Evolutionary conservation across 2,113 vertebrate species (phyloP), one percentile per base, ranked within the genome.

Genomic region (Zosterops hypoxanthus): DNA sequence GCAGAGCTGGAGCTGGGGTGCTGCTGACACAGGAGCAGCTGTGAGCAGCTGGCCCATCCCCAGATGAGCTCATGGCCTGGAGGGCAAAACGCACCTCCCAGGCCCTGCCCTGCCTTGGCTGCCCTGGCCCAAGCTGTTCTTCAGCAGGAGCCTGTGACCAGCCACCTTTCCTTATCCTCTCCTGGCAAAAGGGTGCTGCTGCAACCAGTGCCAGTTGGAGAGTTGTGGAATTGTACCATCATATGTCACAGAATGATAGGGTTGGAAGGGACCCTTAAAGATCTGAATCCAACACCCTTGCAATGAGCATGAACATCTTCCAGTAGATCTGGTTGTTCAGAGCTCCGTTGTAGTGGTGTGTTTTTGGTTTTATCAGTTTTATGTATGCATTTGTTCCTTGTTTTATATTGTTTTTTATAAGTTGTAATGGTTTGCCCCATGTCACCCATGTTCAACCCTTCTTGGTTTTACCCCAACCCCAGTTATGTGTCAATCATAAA

Each of bases 81-180:
- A 49, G 26, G 39, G n/a, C n/a, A 44, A 23, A 72, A 29, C 1
- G 1, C 11, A 3, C 4, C 26, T 22, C 8, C 41, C 33, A 14
- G 26, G 16, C 18, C 18, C 8, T 60, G 86, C 49, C 44, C 25
- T 1, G 16, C 5, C 14, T n/a, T 12, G 6, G n/a, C 83, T 52
- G 46, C 49, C 13, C 11, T 26, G 10, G 41, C 46, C 33, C 47
- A 9, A 61, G 52, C 17, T 0, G 1, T 19, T 60, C 33, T 42
- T 36, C 24, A 33, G 50, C 6, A 4, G 31, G 16, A 83, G 24
- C 8, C 7, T 0, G 0, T 14, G 15, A 12, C 20, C 4, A 6
- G 17, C 12, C 0, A 0, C 24, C 34, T 36, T 63, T 47, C 42
- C n/a, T 47, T 33, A 2, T 29, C 8, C 28, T 52, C 2, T 47